A percentile compares a stretch with the other conserved stretches of the same genome.
Evolutionary conservation across 1,140 invertebrate genomes (phyloP).

Genomic region (Penaeus indicus): DNA sequence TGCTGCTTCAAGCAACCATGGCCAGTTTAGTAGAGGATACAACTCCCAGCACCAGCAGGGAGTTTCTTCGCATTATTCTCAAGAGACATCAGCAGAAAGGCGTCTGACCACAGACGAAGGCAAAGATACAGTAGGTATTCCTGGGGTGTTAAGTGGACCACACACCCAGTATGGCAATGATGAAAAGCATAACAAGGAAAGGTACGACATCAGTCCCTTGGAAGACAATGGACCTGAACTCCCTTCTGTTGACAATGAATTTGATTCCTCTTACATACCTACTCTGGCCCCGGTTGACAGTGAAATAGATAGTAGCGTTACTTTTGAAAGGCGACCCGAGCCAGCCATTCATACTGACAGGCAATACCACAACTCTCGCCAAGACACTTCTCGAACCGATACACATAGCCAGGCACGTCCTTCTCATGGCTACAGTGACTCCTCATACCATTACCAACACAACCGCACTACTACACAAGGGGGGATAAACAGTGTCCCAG

Average conservation of each 20-base stretch:
- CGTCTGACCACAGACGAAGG: not conserved
- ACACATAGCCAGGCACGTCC: not conserved
- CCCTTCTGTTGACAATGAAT: slow-evolving; percentile 45
- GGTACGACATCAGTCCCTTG: slow-evolving; percentile 47
- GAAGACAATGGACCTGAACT: slow-evolving; percentile 15
- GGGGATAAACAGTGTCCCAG: not conserved
- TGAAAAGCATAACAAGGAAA: slow-evolving; percentile 33
- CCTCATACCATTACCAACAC: slow-evolving; percentile 10
- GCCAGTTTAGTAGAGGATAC: too few relatives aligned
- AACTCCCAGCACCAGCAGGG: too few relatives aligned
- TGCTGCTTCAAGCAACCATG: too few relatives aligned
- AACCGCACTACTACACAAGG: not conserved
- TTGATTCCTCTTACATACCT: not conserved
- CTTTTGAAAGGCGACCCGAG: not conserved
- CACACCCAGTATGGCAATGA: not conserved
- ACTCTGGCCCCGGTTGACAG: slow-evolving; percentile 28
- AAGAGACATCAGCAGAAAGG: too few relatives aligned
- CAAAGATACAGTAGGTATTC: slow-evolving; percentile 26
- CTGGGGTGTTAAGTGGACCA: slow-evolving; percentile 37
- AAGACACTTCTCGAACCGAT: not conserved
- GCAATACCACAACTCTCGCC: not conserved
- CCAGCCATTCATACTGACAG: not conserved
- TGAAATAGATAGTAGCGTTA: slow-evolving; percentile 4
- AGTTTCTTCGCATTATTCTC: too few relatives aligned
- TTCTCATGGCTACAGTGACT: not conserved